These are phyloP conservation scores for Cyrtorhinus lividipennis DNA, from an alignment of 1,140 invertebrate species.

Conservation along the genomic window DNA sequence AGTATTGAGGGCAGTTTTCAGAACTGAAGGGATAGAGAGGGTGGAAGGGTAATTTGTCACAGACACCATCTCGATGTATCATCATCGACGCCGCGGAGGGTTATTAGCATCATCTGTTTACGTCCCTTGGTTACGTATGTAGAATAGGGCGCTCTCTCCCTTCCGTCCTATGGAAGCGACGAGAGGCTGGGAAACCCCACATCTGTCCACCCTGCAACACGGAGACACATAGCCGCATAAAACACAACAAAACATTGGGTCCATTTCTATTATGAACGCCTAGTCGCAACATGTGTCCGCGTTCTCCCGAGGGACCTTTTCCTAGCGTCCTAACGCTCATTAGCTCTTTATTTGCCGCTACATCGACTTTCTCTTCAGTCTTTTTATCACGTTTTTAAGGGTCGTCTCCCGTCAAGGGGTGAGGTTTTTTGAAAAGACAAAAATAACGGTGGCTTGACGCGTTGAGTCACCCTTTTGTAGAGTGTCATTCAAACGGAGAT, in stretches of 20 bases:
- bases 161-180: background rate
- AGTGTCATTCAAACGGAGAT: background rate
- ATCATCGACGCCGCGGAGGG: background rate
- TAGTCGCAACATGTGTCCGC: background rate
- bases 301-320: background rate
- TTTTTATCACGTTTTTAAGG: background rate
- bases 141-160: background rate
- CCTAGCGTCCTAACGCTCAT: background rate
- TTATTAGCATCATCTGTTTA: background rate
- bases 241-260: too few relatives aligned
- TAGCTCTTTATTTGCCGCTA: background rate
- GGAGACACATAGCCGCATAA: background rate
- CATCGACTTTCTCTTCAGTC: background rate
- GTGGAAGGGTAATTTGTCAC: background rate
- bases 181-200: background rate
- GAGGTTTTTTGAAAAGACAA: background rate
- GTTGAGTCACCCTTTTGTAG: background rate
- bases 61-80: background rate
- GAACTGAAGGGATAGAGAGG: background rate
- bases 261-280: background rate
- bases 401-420: background rate
- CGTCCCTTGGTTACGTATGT: background rate
- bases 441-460: background rate
- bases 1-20: too few relatives aligned
- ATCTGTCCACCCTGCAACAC: background rate